Conservation (phyloP, 1,140 invertebrate genomes). For the Contarinia nasturtii region DNA sequence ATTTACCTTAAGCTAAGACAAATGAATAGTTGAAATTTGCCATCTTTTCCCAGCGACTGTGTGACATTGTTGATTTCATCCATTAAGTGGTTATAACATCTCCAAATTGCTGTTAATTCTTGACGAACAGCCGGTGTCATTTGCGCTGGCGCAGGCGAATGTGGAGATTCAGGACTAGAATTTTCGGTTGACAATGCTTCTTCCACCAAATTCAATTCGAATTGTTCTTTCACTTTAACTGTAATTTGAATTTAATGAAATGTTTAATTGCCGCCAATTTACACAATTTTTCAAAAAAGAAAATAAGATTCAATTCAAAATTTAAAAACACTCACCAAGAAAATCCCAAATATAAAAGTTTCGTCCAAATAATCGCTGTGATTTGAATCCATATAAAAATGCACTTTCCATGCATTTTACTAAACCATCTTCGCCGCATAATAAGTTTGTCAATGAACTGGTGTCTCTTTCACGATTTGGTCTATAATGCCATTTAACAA, state of each 20-base stretch:
- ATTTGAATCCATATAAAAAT: constrained; percentile 85
- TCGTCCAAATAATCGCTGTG: constrained; percentile 74
- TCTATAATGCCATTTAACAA: constrained; percentile 90
- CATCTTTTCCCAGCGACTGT: constrained; percentile 86
- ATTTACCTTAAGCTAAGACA: constrained; percentile 51
- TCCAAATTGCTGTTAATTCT: constrained; percentile 45
- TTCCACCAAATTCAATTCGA: constrained; percentile 51
- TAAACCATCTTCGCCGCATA: constrained; percentile 88
- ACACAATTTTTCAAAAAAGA: constrained; percentile 2
- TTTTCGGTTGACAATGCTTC: constrained; percentile 25
- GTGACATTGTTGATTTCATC: constrained; percentile 71
- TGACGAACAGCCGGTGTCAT: constrained; percentile 25
- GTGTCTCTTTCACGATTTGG: constrained; percentile 59
- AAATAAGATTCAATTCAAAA: not conserved
- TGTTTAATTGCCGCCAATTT: not conserved
- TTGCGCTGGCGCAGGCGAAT: constrained; percentile 13
- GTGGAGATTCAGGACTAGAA: constrained; percentile 20
- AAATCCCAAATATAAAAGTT: constrained; percentile 98
- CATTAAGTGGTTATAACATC: constrained; percentile 57
- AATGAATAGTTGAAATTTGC: constrained; percentile 93
- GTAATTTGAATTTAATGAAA: constrained; percentile 15
- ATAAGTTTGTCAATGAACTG: constrained; percentile 70
- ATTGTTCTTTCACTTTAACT: constrained; percentile 73
- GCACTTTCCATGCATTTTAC: constrained; percentile 86
- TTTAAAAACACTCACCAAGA: constrained; percentile 46